Conservation (phyloP, 2,113 vertebrate species). For the Nannospalax galili region DNA sequence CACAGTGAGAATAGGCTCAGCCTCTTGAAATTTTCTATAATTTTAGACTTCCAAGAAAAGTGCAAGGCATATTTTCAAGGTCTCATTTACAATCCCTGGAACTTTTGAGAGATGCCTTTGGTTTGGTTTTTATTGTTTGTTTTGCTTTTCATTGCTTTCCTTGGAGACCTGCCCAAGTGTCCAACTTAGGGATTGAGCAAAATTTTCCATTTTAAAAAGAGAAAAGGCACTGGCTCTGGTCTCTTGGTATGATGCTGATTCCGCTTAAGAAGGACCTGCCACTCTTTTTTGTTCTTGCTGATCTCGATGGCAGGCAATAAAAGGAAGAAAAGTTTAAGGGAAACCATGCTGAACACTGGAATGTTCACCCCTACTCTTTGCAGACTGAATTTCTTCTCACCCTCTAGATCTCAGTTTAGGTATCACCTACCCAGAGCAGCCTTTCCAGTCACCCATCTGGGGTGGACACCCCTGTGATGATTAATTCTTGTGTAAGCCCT, state of each 20-base stretch:
- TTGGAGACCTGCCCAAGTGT: background rate
- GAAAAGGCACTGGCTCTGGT: background rate
- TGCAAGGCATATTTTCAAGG: background rate
- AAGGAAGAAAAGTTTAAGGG: background rate
- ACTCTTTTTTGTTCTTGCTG: background rate
- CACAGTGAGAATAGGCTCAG: background rate
- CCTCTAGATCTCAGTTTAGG: background rate
- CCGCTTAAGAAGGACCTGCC: too few relatives aligned
- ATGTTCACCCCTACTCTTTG: background rate
- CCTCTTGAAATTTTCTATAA: background rate
- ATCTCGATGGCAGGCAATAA: background rate
- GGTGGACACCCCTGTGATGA: background rate
- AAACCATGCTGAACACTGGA: background rate
- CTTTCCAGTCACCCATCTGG: background rate
- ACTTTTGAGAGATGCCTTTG: background rate
- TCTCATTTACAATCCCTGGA: background rate
- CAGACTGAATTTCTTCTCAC: background rate
- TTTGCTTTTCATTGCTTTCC: background rate
- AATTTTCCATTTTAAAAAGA: background rate
- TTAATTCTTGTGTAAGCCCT: background rate
- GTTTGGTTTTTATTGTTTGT: background rate
- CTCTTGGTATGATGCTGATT: too few relatives aligned
- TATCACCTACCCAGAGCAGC: background rate
- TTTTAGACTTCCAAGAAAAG: conserved; percentile 34
- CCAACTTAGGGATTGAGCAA: background rate